Evolutionary conservation across 2,113 vertebrate genomes (phyloP).

Genomic region (Aleadryas rufinucha): DNA sequence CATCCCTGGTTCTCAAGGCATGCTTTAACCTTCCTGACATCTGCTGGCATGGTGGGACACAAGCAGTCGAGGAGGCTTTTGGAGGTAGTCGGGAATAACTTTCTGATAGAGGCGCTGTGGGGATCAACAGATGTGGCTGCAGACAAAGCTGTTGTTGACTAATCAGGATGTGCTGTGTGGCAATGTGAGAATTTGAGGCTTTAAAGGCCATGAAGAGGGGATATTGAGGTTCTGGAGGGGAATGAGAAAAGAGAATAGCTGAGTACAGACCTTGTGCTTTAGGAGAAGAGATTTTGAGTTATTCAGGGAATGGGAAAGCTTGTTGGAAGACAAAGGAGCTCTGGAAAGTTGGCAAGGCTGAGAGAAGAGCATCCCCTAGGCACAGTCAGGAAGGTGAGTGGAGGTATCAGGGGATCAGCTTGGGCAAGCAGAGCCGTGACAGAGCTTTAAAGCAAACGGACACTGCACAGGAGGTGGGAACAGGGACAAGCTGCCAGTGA

Average conservation of each 20-base stretch:
- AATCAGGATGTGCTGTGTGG: no score
- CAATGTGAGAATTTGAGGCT: not conserved
- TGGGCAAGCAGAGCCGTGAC: not conserved
- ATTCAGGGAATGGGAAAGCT: not conserved
- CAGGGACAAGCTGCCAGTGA: not conserved
- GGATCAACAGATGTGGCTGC: not conserved
- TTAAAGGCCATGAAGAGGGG: not conserved
- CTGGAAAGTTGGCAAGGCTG: not conserved
- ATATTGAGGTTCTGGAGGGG: not conserved
- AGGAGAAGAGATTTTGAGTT: not conserved
- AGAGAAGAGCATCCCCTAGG: not conserved
- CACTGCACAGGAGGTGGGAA: not conserved
- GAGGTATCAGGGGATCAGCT: not conserved
- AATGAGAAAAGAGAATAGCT: not conserved
- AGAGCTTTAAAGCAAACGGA: not conserved
- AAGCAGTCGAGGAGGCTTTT: not conserved
- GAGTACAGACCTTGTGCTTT: not conserved
- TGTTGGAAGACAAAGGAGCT: not conserved
- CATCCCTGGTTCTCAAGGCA: not conserved
- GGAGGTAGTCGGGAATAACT: not conserved
- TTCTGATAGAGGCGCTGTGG: not conserved
- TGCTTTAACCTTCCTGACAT: not conserved
- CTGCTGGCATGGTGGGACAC: not conserved
- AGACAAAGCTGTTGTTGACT: not conserved
- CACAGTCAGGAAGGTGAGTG: not conserved